These are phyloP conservation scores for Mesembrinibis cayennensis DNA, from an alignment of 2,113 vertebrate species.

Conservation along the genomic window DNA sequence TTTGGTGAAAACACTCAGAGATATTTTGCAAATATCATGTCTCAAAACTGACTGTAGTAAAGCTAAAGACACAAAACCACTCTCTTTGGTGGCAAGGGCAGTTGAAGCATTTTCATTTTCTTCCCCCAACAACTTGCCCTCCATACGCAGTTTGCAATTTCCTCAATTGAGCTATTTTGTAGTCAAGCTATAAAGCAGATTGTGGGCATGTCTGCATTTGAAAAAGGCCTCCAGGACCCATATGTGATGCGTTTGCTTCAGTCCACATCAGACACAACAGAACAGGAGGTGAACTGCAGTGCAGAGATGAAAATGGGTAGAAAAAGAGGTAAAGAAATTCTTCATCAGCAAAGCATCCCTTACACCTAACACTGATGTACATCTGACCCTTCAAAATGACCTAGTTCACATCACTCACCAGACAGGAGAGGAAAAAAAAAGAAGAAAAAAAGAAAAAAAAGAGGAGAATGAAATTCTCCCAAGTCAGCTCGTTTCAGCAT, in stretches of 20 bases:
- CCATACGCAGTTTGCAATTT: not conserved
- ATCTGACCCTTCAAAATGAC: not conserved
- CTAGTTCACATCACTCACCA: too few species aligned
- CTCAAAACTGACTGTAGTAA: not conserved
- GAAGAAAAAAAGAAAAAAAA: too few species aligned
- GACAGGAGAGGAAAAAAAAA: rapidly evolving
- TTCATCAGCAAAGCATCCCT: not conserved
- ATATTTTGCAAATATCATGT: not conserved
- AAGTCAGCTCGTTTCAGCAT: not conserved
- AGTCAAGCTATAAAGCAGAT: not conserved
- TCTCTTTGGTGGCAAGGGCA: not conserved
- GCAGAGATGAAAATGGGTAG: not conserved
- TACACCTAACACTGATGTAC: not conserved
- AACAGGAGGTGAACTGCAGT: not conserved
- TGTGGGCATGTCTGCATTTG: not conserved
- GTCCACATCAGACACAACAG: not conserved
- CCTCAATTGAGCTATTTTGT: not conserved
- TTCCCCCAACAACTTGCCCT: not conserved
- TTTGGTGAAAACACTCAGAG: not conserved
- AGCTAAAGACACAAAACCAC: not conserved
- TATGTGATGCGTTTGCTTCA: not conserved
- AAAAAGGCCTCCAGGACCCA: not conserved
- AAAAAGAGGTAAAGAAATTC: not conserved
- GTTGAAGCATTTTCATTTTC: not conserved
- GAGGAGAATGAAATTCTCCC: not conserved